Conservation (phyloP, 2,113 vertebrate genomes). For the Coreoperca whiteheadi region DNA sequence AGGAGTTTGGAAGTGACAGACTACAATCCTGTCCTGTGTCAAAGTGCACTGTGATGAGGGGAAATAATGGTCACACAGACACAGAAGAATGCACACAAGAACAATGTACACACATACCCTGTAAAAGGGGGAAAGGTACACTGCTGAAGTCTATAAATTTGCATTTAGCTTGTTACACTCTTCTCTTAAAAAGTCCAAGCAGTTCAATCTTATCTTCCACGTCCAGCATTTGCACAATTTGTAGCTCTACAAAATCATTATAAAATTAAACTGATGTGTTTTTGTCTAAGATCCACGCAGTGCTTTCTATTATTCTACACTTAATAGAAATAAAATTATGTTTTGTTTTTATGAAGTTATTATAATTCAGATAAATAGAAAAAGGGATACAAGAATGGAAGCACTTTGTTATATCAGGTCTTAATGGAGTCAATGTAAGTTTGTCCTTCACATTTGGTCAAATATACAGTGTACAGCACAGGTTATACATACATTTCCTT, state of each 20-base stretch:
- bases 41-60: constrained; percentile 32
- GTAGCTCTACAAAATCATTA: not conserved
- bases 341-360: not conserved
- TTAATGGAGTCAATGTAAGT: not conserved
- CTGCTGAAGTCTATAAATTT: not conserved
- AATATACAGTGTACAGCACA: not conserved
- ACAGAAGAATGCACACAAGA: not conserved
- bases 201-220: not conserved
- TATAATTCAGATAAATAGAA: not conserved
- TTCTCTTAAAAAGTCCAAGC: not conserved
- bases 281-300: not conserved
- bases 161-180: constrained; percentile 2
- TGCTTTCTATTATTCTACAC: not conserved
- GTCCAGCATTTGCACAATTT: not conserved
- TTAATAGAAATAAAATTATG: not conserved
- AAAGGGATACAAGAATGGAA: not conserved
- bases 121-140: not conserved
- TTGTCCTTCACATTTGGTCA: not conserved
- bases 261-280: not conserved
- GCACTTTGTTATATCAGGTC: not conserved
- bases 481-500: not conserved
- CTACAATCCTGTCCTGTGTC: constrained; percentile 60
- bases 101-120: not conserved
- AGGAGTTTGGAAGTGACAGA: constrained; percentile 59
- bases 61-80: constrained; percentile 19